Evolutionary conservation across 2,797 vertebrate species (phyloP).

Genomic region (Acanthurus tractus): DNA sequence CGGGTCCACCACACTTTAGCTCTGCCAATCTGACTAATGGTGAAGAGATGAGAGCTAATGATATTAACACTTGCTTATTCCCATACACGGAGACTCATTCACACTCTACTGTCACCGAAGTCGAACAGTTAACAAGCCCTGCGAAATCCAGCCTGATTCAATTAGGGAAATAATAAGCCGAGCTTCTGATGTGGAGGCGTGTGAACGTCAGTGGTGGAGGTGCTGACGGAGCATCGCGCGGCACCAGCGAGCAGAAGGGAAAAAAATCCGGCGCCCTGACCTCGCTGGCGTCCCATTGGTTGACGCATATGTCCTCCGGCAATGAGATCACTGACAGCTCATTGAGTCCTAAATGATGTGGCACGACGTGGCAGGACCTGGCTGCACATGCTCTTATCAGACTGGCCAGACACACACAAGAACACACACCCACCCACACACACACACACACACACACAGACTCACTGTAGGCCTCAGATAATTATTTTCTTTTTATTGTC

Average conservation of each 20-base stretch:
- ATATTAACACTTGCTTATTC: conserved; percentile 54
- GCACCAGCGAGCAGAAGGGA: conserved; percentile 32
- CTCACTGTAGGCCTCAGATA: neutral
- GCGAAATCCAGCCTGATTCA: conserved; percentile 61
- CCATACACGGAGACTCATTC: conserved; percentile 12
- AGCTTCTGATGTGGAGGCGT: conserved; percentile 40
- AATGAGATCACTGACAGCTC: conserved; percentile 69
- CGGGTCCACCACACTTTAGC: conserved; percentile 48
- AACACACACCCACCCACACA: no score
- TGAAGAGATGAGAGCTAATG: conserved; percentile 64
- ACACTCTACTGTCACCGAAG: conserved; percentile 45
- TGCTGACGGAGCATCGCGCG: conserved; percentile 56
- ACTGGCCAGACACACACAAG: conserved; percentile 33
- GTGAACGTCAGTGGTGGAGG: conserved; percentile 30
- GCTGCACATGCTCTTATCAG: conserved; percentile 55
- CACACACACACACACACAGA: neutral
- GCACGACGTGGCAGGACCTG: conserved; percentile 60
- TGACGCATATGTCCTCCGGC: conserved; percentile 67
- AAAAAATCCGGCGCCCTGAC: conserved; percentile 34
- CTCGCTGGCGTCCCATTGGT: conserved; percentile 48
- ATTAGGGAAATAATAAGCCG: conserved; percentile 59
- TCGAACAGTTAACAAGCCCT: conserved; percentile 43
- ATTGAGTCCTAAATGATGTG: conserved; percentile 77
- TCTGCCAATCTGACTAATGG: conserved; percentile 71
- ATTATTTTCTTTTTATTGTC: conserved; percentile 23